phyloP scores from a whole-genome alignment of 2,888 invertebrate genomes.

The Ectemnius continuus region DNA sequence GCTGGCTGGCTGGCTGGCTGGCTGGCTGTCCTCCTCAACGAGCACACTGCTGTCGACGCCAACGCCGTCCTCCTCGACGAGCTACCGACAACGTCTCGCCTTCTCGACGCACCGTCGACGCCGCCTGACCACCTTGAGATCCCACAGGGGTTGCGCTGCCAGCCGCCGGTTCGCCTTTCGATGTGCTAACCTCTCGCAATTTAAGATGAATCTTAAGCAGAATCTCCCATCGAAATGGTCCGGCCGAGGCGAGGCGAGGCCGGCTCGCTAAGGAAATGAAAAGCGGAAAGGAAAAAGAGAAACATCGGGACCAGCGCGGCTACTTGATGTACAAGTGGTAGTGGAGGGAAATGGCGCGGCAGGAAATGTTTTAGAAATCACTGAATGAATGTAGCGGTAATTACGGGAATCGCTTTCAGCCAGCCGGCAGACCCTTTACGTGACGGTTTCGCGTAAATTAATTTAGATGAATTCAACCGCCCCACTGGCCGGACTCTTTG shows the following conservation, averaged over 20 bases:
- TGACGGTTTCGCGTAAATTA: conserved; percentile 4
- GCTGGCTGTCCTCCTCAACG: too few species aligned
- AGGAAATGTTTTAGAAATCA: conserved; percentile 22
- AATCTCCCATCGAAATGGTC: conserved; percentile 30
- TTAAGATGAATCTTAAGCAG: conserved; percentile 60
- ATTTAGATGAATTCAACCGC: conserved; percentile 1
- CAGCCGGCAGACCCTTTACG: not conserved
- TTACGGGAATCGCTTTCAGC: not conserved
- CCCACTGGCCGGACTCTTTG: not conserved
- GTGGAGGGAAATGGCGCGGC: conserved; percentile 10
- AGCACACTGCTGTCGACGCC: too few species aligned
- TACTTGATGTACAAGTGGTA: conserved; percentile 20
- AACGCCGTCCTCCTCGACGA: conserved; percentile 32
- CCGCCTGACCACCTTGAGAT: conserved; percentile 22
- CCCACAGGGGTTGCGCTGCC: conserved; percentile 37
- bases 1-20: too few species aligned
- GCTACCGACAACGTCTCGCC: conserved; percentile 30
- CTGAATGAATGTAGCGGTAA: conserved; percentile 39
- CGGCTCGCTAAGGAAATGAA: not conserved
- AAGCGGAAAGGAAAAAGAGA: not conserved
- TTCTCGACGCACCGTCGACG: conserved; percentile 42
- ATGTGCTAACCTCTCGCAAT: conserved; percentile 42
- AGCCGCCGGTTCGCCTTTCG: conserved; percentile 43
- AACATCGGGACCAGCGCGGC: conserved; percentile 5
- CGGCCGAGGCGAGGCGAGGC: too few species aligned